Percentiles rank a stretch among this genome's conserved stretches.
phyloP scores from a whole-genome alignment of 2,113 vertebrate species.

The Tyrannus savana region DNA sequence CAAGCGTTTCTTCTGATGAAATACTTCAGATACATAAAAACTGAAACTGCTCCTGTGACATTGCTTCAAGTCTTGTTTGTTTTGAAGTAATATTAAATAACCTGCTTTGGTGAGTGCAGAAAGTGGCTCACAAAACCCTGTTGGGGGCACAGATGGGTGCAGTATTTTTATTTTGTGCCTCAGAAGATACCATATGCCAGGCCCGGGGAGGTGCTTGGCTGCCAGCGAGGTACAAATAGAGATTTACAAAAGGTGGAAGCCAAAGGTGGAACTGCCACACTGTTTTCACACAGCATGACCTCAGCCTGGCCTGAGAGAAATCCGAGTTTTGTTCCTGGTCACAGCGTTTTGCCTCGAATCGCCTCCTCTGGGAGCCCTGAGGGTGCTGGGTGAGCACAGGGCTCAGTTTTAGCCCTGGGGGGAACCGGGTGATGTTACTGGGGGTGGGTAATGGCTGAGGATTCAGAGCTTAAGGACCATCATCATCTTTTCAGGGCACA shows the following conservation, averaged over 20 bases:
- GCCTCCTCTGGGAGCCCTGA: neutral
- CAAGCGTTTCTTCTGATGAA: neutral
- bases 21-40: neutral
- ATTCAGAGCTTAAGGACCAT: neutral
- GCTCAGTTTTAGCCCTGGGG: neutral
- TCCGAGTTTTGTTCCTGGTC: neutral
- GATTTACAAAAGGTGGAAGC: conserved; percentile 24
- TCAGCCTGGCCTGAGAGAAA: neutral
- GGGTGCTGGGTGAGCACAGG: neutral
- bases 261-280: neutral
- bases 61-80: neutral
- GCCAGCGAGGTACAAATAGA: conserved; percentile 40
- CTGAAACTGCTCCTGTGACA: neutral
- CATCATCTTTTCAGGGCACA: neutral
- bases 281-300: neutral
- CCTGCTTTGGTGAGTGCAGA: neutral
- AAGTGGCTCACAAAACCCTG: neutral
- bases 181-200: conserved; percentile 47
- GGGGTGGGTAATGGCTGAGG: neutral
- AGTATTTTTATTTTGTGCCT: conserved; percentile 45
- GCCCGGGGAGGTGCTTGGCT: conserved; percentile 17
- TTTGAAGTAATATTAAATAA: neutral
- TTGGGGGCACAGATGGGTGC: conserved; percentile 35
- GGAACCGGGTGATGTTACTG: neutral
- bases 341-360: neutral